Conservation (phyloP, 2,113 vertebrate genomes). For the Tichodroma muraria region DNA sequence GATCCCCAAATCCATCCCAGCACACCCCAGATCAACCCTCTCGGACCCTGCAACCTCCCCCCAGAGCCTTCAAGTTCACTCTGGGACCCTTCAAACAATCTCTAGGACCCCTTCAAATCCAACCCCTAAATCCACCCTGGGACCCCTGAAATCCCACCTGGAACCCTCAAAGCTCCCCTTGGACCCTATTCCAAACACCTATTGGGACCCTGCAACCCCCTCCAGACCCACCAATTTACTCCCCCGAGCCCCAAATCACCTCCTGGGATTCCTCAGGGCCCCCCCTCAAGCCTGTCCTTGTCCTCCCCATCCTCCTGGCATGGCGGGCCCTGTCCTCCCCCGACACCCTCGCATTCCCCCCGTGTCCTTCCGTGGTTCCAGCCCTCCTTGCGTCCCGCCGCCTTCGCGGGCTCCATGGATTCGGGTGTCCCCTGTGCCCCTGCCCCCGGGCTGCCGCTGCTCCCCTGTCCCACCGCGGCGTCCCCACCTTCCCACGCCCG, state of each 20-base stretch:
- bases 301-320: not conserved
- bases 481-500: not conserved
- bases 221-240: not conserved
- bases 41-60: not conserved
- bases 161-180: not conserved
- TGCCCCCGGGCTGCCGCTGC: accelerated
- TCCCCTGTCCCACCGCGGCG: not conserved
- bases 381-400: not conserved
- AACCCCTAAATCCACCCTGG: not conserved
- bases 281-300: not conserved
- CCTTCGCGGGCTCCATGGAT: not conserved
- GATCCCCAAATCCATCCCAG: not conserved
- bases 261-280: no score
- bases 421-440: not conserved
- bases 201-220: not conserved
- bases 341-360: not conserved
- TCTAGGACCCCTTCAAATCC: not conserved
- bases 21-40: not conserved
- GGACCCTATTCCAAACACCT: no score
- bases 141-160: not conserved
- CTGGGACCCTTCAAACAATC: not conserved
- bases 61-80: not conserved
- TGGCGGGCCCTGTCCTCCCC: not conserved
- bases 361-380: not conserved
- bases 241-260: no score